Conservation (phyloP, 2,888 invertebrate species). For the Pimpla rufipes region DNA sequence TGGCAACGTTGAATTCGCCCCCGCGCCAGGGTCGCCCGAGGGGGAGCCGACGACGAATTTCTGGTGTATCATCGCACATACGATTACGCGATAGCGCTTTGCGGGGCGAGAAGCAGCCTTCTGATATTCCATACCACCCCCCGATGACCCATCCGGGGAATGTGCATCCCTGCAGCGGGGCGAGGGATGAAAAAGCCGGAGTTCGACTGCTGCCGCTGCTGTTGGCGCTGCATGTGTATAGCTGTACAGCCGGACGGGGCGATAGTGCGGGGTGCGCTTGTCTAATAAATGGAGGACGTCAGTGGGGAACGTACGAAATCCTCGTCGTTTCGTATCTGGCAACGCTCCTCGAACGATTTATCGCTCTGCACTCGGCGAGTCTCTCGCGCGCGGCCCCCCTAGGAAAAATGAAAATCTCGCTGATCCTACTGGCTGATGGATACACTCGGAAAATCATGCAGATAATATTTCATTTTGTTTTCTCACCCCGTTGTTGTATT, state of each 20-base stretch:
- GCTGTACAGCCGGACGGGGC: background rate
- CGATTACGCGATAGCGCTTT: slow-evolving; percentile 56
- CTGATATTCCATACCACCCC: slow-evolving; percentile 48
- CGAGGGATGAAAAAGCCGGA: slow-evolving; percentile 54
- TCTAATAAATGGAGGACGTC: slow-evolving; percentile 57
- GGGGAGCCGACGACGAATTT: slow-evolving; percentile 54
- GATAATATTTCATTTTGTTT: slow-evolving; percentile 15
- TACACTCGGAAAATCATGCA: slow-evolving; percentile 27
- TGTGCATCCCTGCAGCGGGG: slow-evolving; percentile 41
- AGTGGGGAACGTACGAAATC: slow-evolving; percentile 10
- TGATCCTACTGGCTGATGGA: slow-evolving; percentile 12
- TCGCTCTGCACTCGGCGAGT: background rate
- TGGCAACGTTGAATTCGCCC: slow-evolving; percentile 40
- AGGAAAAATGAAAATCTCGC: slow-evolving; percentile 35
- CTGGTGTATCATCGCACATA: slow-evolving; percentile 67
- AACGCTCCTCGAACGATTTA: slow-evolving; percentile 42
- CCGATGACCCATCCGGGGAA: slow-evolving; percentile 27
- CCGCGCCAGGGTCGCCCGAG: slow-evolving; percentile 26
- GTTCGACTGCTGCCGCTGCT: slow-evolving; percentile 29
- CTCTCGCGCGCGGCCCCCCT: slow-evolving; percentile 7
- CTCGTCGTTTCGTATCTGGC: slow-evolving; percentile 41
- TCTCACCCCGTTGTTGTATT: background rate
- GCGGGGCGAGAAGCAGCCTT: slow-evolving; percentile 55
- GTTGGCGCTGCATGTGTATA: background rate
- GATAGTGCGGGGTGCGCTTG: slow-evolving; percentile 31